Evolutionary conservation across 2,888 invertebrate species (phyloP), one percentile per base, ranked within the genome.

Genomic region (Dicyrtomina minuta): DNA sequence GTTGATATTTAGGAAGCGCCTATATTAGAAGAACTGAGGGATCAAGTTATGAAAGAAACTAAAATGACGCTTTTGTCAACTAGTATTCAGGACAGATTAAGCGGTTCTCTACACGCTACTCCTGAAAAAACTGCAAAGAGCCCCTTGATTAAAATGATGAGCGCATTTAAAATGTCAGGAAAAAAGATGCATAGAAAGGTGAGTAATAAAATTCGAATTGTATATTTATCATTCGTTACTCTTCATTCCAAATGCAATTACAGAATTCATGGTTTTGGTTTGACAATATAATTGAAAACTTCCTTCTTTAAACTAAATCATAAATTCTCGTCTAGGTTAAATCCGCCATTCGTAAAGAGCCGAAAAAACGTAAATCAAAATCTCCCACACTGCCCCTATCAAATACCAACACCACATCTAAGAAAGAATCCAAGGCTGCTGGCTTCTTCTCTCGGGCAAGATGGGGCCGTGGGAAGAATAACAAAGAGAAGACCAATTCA

Each of bases 381-480:
- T 55, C 58, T 12, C 66, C 66, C 13, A 53, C 66, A 17, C 10
- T 41, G 43, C 22, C 51, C 20, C 24, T 20, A 4, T 39, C 2
- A 65, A 62, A 49, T n/a, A n/a, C n/a, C n/a, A n/a, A n/a, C n/a
- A 13, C 33, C 10, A 65, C 41, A 44, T 44, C 66, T 13, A 66
- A 66, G 27, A 43, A n/a, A n/a, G n/a, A n/a, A n/a, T n/a, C n/a
- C n/a, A n/a, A n/a, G n/a, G n/a, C n/a, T n/a, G n/a, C n/a, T 44
- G 46, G 66, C 4, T 27, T 66, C 20, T 66, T 66, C 41, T 44
- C 66, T 27, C 10, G 44, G 3, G 66, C 53, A 44, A 66, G 66
- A 66, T 66, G 66, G 66, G 22, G 44, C 1, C 15, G 51, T 17
- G 15, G 33, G n/a, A 53, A 53, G 46, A 20, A 41, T 26, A 55